A percentile compares a stretch with the other conserved stretches of the same genome.
phyloP scores from a whole-genome alignment of 2,797 vertebrate species.

The Lacerta agilis region DNA sequence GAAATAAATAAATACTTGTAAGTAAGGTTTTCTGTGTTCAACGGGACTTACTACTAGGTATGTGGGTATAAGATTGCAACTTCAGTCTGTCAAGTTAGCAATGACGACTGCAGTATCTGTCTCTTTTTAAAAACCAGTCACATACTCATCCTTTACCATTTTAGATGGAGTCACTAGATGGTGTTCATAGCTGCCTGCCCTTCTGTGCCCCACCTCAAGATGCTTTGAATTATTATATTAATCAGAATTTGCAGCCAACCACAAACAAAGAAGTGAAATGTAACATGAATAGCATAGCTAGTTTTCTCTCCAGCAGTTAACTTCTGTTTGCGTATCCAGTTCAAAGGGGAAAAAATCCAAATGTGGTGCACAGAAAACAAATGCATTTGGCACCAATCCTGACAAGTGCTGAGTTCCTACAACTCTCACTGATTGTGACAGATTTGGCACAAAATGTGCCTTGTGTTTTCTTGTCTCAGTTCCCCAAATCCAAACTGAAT shows the following conservation, averaged over 20 bases:
- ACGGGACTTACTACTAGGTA: background rate
- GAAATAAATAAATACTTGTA: too few relatives aligned
- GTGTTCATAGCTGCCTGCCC: constrained; percentile 67
- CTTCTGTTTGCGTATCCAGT: constrained; percentile 54
- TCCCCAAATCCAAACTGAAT: constrained; percentile 50
- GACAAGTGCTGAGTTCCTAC: constrained; percentile 35
- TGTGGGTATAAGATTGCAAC: background rate
- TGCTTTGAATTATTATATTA: constrained; percentile 52
- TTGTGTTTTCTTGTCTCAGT: constrained; percentile 65
- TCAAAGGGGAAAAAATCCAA: constrained; percentile 57
- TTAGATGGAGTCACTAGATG: constrained; percentile 75
- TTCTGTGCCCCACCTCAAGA: constrained; percentile 34
- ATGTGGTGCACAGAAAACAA: constrained; percentile 13
- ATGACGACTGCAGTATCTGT: background rate
- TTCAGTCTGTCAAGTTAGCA: constrained; percentile 4
- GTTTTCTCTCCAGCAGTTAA: constrained; percentile 52
- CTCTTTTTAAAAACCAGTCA: background rate
- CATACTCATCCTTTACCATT: constrained; percentile 55
- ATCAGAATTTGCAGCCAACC: constrained; percentile 56
- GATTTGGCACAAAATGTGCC: constrained; percentile 48
- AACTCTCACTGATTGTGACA: constrained; percentile 19
- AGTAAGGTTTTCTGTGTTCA: background rate
- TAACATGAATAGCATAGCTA: constrained; percentile 25
- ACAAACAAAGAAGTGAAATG: constrained; percentile 67
- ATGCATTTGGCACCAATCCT: background rate